A percentile compares a stretch with the other conserved stretches of the same genome.
Evolutionary conservation across 2,797 vertebrate species (phyloP).

Genomic region (Amblyraja radiata): DNA sequence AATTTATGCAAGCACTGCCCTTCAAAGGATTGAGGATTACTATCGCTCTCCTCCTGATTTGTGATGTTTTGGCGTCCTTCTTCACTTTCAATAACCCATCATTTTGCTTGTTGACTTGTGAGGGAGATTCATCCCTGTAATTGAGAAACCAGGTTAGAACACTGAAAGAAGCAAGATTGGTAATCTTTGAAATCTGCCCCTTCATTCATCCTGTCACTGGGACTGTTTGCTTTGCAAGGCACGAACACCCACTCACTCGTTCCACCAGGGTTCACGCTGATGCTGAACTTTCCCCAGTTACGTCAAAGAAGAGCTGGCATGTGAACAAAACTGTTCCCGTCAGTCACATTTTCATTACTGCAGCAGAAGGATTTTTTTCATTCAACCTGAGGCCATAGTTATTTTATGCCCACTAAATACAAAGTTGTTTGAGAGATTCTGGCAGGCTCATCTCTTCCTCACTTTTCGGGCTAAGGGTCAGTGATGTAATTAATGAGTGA

Average conservation of each 20-base stretch:
- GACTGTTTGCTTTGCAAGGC: neutral
- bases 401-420: neutral
- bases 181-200: neutral
- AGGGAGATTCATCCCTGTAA: conserved; percentile 52
- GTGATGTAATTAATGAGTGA: neutral
- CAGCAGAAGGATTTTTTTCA: neutral
- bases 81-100: neutral
- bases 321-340: neutral
- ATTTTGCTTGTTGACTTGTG: conserved; percentile 45
- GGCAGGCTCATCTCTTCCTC: neutral
- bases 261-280: neutral
- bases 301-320: neutral
- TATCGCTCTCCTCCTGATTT: neutral
- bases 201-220: neutral
- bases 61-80: neutral
- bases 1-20: neutral
- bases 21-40: neutral
- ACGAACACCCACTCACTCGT: neutral
- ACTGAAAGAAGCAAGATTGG: neutral
- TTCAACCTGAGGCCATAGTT: neutral
- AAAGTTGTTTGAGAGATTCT: neutral
- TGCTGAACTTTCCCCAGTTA: neutral
- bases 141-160: conserved; percentile 56
- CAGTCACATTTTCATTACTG: neutral
- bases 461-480: neutral